Base-by-base conservation (phyloP, 2,113 vertebrate genomes). In the Calypte anna region DNA sequence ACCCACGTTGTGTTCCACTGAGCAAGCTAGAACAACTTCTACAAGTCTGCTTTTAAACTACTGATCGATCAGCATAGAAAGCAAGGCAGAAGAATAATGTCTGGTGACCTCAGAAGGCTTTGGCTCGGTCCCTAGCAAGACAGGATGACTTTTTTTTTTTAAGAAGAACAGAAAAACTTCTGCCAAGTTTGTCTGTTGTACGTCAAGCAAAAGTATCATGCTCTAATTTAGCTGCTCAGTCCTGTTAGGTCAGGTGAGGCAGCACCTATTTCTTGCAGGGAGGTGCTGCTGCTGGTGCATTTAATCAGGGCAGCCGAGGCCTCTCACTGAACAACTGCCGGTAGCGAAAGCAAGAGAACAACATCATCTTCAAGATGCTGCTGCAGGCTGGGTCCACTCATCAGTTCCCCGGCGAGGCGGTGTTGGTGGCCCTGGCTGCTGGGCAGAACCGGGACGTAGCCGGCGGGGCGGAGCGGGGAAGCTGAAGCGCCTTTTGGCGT, bases 321-420 rank as follows among this genome's bases (percentile, higher is more conserved):
- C 8, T 55, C 67, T 25, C n/a, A 14, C 6, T 16, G 25, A 68
- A 30, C 5, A 75, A 44, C 20, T 28, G 50, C 9, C 24, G 3
- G 40, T 72, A 53, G 2, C n/a, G 31, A 55, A 70, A 25, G 2
- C 3, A 40, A 33, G 30, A 58, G 36, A 5, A 53, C 66, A 63
- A 44, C 20, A 18, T 3, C 22, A 30, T 8, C 19, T 14, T 55
- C 61, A 25, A 44, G 53, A 21, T 3, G 30, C 12, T 46, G 8
- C 4, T 0, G 5, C 4, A 24, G 31, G 23, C 16, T 23, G 9
- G 62, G 19, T n/a, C 3, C 5, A 11, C 19, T 5, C 27, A 17
- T 5, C 7, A 12, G 1, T 12, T 54, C 14, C 43, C 25, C 12
- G 19, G 21, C 30, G 46, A 27, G 0, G 3, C 59, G 28, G 2